Evolutionary conservation across 2,113 vertebrate genomes (phyloP).

Genomic region (Rhagologus leucostigma): DNA sequence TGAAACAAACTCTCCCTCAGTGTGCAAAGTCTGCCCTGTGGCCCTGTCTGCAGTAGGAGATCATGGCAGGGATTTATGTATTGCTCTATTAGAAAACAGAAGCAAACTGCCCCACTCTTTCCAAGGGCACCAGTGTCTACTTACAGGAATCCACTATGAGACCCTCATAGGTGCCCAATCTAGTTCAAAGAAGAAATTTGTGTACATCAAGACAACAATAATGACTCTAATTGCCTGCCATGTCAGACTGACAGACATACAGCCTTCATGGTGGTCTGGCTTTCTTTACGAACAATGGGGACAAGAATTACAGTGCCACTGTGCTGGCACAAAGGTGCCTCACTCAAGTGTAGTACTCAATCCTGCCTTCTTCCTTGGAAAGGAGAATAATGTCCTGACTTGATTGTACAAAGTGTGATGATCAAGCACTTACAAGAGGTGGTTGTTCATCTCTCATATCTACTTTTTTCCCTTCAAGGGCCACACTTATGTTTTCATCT

Average conservation of each 20-base stretch:
- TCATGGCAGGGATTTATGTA: background rate
- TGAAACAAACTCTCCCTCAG: background rate
- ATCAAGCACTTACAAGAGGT: background rate
- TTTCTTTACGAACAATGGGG: background rate
- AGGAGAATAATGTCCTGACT: background rate
- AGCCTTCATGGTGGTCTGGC: background rate
- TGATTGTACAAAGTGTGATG: background rate
- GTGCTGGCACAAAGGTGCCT: background rate
- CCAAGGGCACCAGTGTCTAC: background rate
- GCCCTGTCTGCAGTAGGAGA: background rate
- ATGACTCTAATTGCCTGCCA: background rate
- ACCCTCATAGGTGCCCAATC: background rate
- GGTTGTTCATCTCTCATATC: background rate
- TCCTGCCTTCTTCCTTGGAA: background rate
- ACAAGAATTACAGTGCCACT: background rate
- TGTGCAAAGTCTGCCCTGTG: background rate
- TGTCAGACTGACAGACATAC: background rate
- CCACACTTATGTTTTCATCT: background rate
- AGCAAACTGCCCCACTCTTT: background rate
- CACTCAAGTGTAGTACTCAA: background rate
- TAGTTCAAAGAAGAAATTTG: background rate
- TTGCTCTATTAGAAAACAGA: background rate
- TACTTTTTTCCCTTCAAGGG: background rate
- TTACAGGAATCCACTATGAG: background rate
- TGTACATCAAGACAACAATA: background rate